Percentiles rank a stretch among this genome's conserved stretches.
Conservation (phyloP, 2,888 invertebrate genomes). For the Acanthopleura granulata region DNA sequence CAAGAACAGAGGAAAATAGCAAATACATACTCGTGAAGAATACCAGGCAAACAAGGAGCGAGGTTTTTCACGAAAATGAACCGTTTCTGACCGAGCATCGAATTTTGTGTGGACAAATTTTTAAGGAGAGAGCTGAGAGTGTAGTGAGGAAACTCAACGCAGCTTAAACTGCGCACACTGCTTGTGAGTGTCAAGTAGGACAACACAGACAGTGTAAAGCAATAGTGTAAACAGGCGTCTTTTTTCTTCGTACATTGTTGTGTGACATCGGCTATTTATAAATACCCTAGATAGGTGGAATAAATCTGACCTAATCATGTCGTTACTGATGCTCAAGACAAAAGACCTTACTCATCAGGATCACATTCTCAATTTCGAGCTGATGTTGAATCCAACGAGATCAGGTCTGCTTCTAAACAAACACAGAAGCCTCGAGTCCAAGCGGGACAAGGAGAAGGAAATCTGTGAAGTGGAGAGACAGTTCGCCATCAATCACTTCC, state of each 20-base stretch:
- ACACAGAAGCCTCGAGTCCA: conserved; percentile 49
- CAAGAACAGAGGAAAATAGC: too few relatives aligned
- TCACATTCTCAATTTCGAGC: conserved; percentile 52
- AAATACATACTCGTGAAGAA: too few relatives aligned
- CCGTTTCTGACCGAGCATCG: too few relatives aligned
- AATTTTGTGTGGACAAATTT: too few relatives aligned
- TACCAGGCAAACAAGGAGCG: too few relatives aligned
- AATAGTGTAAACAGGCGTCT: too few relatives aligned
- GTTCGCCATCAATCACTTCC: conserved; percentile 39
- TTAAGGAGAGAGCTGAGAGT: too few relatives aligned
- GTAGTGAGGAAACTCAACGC: too few relatives aligned
- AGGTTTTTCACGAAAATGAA: too few relatives aligned
- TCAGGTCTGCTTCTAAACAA: conserved; percentile 55
- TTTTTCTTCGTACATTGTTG: background rate
- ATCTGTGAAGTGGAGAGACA: conserved; percentile 45
- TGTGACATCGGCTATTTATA: background rate
- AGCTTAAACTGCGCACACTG: too few relatives aligned
- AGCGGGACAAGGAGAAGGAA: conserved; percentile 38
- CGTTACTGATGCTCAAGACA: conserved; percentile 44
- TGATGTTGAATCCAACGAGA: conserved; percentile 48
- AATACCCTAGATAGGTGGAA: background rate
- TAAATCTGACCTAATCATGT: conserved; percentile 30
- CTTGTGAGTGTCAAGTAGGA: too few relatives aligned
- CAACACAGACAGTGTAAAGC: too few relatives aligned
- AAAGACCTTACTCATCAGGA: conserved; percentile 55